Base-by-base conservation (phyloP, 2,113 vertebrate species). In the Raja brachyura region DNA sequence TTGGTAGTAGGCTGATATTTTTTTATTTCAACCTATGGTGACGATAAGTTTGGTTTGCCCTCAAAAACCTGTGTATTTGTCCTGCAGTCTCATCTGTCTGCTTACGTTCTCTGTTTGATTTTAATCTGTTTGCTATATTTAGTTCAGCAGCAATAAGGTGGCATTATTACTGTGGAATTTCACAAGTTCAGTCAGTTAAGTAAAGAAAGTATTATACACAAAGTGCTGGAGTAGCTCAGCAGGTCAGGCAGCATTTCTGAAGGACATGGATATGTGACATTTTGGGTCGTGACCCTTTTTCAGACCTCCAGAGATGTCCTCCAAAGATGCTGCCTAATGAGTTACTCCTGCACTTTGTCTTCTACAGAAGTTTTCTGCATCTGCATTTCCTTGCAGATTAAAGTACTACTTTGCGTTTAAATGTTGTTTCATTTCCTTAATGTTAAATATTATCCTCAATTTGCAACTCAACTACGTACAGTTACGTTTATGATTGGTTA, bases 161-260 rank as follows among this genome's bases (percentile, higher is more conserved):
- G 28, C 31, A 90, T 31, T 14, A 63, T 66, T 66, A 33, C n/a
- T 33, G 61, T 90, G 85, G 85, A 90, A 90, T 90, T 61, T 90
- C 61, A 90, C 14, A 90, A 90, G 31, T 90, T 31, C n/a, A 61
- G 18, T n/a, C 59, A 59, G 16, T 48, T 48, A 48, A 48, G 39
- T 48, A 48, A 48, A 48, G 39, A 48, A 48, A 48, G 39, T 48
- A 3, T 48, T 48, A 48, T 48, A 48, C 39, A 48, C 39, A 48
- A 48, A 48, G 39, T 48, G 39, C 39, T 48, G 39, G 39, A 48
- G 39, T 48, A 48, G 39, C 39, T 48, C 39, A 48, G 39, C 39
- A 48, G 39, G 39, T 48, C 39, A 48, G 39, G 39, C 39, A 48
- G 39, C 39, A 48, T 48, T 48, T 48, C 39, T 48, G 39, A 48